These are phyloP conservation scores for Oppia nitens DNA, from an alignment of 1,140 invertebrate species.

Conservation along the genomic window DNA sequence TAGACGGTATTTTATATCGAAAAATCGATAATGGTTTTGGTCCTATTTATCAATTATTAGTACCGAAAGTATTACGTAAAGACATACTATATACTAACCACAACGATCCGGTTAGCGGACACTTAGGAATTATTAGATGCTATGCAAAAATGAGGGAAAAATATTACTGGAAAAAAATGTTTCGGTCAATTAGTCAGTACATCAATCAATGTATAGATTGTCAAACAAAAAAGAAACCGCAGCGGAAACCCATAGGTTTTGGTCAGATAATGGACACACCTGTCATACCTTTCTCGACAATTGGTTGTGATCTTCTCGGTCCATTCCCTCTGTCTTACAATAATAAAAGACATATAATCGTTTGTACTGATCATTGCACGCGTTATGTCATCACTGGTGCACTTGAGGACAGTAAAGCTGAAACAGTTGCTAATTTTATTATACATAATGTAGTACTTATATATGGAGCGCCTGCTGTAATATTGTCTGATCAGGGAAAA, in stretches of 20 bases:
- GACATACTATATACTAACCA: constrained; percentile 33
- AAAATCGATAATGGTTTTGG: background rate
- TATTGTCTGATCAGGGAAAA: constrained; percentile 30
- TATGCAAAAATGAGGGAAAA: constrained; percentile 14
- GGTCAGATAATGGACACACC: constrained; percentile 12
- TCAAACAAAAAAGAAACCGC: constrained; percentile 16
- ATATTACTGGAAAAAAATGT: constrained; percentile 20
- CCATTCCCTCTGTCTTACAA: constrained; percentile 19
- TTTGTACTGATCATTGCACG: constrained; percentile 24
- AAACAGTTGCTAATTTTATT: constrained; percentile 21
- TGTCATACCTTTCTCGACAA: constrained; percentile 20
- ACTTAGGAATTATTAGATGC: constrained; percentile 21
- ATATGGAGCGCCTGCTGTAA: constrained; percentile 23
- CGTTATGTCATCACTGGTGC: constrained; percentile 23
- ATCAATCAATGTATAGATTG: constrained; percentile 19
- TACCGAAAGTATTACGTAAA: constrained; percentile 20
- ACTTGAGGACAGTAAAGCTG: constrained; percentile 18
- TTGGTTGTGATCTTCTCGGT: constrained; percentile 26
- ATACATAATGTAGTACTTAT: constrained; percentile 24
- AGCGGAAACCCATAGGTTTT: background rate
- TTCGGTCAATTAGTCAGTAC: constrained; percentile 12
- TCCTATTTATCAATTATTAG: background rate
- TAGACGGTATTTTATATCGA: background rate
- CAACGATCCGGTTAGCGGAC: constrained; percentile 16
- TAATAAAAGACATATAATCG: constrained; percentile 24